These are phyloP conservation scores for Umimayanthus chanpuru DNA, from an alignment of 92 coral and sea anemone species.

Conservation along the genomic window DNA sequence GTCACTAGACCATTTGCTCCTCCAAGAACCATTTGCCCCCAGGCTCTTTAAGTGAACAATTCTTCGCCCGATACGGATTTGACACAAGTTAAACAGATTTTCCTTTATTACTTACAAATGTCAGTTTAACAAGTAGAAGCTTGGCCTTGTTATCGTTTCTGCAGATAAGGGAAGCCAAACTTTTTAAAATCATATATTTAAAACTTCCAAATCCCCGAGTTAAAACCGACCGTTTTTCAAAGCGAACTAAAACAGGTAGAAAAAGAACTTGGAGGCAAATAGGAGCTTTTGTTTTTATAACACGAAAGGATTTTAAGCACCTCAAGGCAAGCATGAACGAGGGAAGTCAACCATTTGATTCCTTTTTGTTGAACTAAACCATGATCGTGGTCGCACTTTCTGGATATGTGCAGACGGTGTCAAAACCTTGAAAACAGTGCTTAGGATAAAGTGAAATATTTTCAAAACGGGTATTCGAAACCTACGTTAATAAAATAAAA, in stretches of 20 bases:
- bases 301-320: constrained; percentile 14
- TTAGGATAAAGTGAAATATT: too few relatives aligned
- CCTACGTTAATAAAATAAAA: background rate
- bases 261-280: constrained; percentile 14
- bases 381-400: background rate
- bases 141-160: constrained; percentile 7
- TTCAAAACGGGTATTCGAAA: too few relatives aligned
- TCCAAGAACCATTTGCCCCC: background rate
- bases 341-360: background rate
- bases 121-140: background rate
- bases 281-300: constrained; percentile 12
- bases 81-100: background rate
- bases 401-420: background rate
- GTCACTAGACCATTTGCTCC: background rate
- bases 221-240: background rate
- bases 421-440: too few relatives aligned
- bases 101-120: constrained; percentile 39
- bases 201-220: constrained; percentile 4
- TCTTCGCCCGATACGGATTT: background rate
- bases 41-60: background rate
- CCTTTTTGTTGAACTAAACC: background rate
- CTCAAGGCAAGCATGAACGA: constrained; percentile 19
- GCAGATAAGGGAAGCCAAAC: constrained; percentile 1
- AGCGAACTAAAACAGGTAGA: background rate
- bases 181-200: background rate